phyloP scores from a whole-genome alignment of 2,888 invertebrate genomes.

The Xestia ashworthii region DNA sequence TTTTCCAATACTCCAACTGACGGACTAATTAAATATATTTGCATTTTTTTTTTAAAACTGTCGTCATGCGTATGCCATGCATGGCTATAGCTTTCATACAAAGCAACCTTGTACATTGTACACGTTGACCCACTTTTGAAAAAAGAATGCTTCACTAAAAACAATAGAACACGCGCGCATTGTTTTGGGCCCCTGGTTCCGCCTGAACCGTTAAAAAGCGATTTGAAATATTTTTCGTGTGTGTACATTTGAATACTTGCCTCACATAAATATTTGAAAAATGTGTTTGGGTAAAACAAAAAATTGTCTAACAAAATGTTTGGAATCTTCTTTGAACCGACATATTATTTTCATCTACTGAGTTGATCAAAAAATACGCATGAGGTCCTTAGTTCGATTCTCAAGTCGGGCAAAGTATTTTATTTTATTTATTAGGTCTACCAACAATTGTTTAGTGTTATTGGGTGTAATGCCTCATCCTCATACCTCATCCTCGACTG shows the following conservation, averaged over 20 bases:
- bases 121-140: slow-evolving; percentile 21
- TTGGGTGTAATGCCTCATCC: background rate
- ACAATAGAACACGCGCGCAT: slow-evolving; percentile 23
- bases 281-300: slow-evolving; percentile 4
- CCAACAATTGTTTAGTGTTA: no score
- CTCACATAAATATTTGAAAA: background rate
- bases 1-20: no score
- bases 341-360: background rate
- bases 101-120: slow-evolving; percentile 2
- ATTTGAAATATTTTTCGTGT: slow-evolving; percentile 6
- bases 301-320: background rate
- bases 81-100: background rate
- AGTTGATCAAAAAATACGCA: background rate
- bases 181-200: background rate
- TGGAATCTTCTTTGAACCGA: background rate
- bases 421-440: no score
- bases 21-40: no score
- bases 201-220: background rate
- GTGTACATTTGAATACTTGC: background rate
- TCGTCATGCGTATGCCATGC: no score
- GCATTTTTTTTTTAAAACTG: no score
- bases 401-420: background rate
- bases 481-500: background rate
- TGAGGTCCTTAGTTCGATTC: background rate
- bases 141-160: slow-evolving; percentile 33